phyloP scores from a whole-genome alignment of 1,140 invertebrate genomes.

The Drosophila leontia region DNA sequence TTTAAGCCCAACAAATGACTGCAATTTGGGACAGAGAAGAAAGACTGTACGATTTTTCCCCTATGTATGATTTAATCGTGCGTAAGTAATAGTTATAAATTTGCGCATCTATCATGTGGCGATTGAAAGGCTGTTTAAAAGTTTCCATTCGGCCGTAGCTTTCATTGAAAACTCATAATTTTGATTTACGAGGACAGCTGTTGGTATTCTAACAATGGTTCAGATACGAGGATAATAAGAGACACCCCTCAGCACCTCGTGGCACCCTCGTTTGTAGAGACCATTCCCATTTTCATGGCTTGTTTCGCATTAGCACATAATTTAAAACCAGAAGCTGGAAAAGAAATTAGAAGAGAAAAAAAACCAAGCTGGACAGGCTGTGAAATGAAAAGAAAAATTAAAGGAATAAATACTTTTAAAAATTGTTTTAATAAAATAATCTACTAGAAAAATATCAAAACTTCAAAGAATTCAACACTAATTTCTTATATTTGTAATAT shows the following conservation, averaged over 20 bases:
- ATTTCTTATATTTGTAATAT: too few relatives aligned
- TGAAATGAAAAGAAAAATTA: background rate
- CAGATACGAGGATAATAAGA: conserved; percentile 7
- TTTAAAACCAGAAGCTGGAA: conserved; percentile 36
- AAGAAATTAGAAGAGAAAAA: conserved; percentile 21
- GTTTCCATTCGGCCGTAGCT: conserved; percentile 43
- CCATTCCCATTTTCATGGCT: conserved; percentile 51
- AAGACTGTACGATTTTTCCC: conserved; percentile 9
- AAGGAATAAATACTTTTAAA: too few relatives aligned
- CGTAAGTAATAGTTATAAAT: conserved; percentile 80
- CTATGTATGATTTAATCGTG: conserved; percentile 69
- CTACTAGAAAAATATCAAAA: background rate
- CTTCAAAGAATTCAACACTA: background rate
- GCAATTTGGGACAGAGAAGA: conserved; percentile 53
- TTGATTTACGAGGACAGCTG: conserved; percentile 75
- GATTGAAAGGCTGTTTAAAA: conserved; percentile 46
- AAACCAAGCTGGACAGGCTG: conserved; percentile 45
- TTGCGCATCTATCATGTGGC: conserved; percentile 35
- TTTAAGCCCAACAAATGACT: conserved; percentile 71
- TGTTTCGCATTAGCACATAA: conserved; percentile 71
- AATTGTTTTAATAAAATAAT: background rate
- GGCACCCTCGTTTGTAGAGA: conserved; percentile 9
- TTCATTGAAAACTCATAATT: conserved; percentile 76
- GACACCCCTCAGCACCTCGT: conserved; percentile 26
- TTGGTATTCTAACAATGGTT: conserved; percentile 58